phyloP scores from a whole-genome alignment of 2,888 invertebrate species.

The Torymus texanus region DNA sequence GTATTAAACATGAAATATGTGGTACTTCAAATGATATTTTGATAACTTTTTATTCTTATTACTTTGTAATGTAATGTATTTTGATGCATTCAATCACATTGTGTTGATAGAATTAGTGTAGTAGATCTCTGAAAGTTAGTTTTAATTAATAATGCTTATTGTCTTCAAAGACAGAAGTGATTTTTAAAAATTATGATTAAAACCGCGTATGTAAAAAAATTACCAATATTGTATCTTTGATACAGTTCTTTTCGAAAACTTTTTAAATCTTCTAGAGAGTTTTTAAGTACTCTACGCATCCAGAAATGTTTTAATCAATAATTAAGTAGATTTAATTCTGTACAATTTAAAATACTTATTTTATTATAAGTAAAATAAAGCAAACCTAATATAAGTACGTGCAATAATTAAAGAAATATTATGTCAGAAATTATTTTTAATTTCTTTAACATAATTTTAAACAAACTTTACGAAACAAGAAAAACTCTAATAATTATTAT shows the following conservation, averaged over 20 bases:
- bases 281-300: too few species aligned
- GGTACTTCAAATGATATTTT: slow-evolving; percentile 24
- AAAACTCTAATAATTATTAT: not conserved
- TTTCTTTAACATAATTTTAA: slow-evolving; percentile 10
- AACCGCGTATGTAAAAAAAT: slow-evolving; percentile 28
- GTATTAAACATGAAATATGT: slow-evolving; percentile 3
- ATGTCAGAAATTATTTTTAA: slow-evolving; percentile 26
- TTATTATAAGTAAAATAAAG: slow-evolving; percentile 6
- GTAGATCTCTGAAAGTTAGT: slow-evolving; percentile 4
- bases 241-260: not conserved
- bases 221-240: slow-evolving; percentile 17
- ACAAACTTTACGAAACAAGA: not conserved
- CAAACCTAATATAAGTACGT: too few species aligned
- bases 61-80: slow-evolving; percentile 28
- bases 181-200: slow-evolving; percentile 15
- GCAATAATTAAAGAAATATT: not conserved
- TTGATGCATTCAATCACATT: slow-evolving; percentile 31
- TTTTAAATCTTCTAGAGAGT: not conserved
- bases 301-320: not conserved
- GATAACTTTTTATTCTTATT: slow-evolving; percentile 34
- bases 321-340: slow-evolving; percentile 18
- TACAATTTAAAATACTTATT: not conserved
- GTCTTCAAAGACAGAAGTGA: slow-evolving; percentile 36
- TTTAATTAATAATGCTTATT: slow-evolving; percentile 36
- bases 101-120: not conserved